Conservation (phyloP, 2,113 vertebrate species). For the Isichthys henryi region DNA sequence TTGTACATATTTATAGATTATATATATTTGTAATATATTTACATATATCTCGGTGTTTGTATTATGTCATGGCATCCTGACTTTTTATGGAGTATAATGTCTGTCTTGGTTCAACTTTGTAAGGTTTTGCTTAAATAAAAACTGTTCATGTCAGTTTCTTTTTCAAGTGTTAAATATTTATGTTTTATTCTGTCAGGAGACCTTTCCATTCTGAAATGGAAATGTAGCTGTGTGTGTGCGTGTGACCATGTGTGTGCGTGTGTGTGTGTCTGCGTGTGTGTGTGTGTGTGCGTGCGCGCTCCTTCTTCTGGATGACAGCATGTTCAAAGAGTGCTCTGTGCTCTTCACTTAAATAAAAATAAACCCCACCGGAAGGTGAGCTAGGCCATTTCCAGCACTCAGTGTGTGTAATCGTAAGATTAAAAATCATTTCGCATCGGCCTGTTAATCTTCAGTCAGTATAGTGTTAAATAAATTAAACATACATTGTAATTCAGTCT, state of each 20-base stretch:
- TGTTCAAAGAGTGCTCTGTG: neutral
- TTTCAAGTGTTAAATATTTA: neutral
- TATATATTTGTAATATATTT: neutral
- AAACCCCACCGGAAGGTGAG: neutral
- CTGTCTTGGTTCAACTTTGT: neutral
- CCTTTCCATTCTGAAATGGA: conserved; percentile 2
- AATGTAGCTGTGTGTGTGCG: conserved; percentile 11
- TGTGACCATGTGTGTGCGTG: neutral
- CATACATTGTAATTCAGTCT: neutral
- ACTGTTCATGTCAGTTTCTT: neutral
- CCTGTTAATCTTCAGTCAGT: neutral
- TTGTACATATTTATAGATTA: neutral
- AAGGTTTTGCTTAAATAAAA: neutral
- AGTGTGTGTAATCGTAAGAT: neutral
- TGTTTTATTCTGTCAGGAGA: neutral
- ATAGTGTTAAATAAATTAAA: neutral
- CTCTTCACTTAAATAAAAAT: neutral
- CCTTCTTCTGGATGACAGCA: neutral
- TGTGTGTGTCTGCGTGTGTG: neutral
- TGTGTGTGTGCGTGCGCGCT: neutral
- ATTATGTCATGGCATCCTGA: neutral
- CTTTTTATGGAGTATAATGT: neutral
- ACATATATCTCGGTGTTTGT: neutral
- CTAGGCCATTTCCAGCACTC: neutral
- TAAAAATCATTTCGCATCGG: neutral